A percentile compares a stretch with the other conserved stretches of the same genome.
Conservation (phyloP, 2,797 vertebrate genomes). For the Chloroceryle inda region DNA sequence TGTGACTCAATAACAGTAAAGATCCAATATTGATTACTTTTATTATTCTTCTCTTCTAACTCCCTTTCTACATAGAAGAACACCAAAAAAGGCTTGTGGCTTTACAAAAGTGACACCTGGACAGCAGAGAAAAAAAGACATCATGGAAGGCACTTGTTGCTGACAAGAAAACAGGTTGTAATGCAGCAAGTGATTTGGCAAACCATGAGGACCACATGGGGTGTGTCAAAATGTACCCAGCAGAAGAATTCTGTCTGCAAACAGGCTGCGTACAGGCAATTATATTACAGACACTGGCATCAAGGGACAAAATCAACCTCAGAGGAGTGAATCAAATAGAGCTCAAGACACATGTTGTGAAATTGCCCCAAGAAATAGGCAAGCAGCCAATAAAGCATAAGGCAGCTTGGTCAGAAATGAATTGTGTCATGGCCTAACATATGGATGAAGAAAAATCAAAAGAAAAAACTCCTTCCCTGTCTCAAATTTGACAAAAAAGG, state of each 20-base stretch:
- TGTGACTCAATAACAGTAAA: neutral
- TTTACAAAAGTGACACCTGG: neutral
- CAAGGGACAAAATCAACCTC: conserved; percentile 66
- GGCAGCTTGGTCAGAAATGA: conserved; percentile 54
- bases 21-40: neutral
- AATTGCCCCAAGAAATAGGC: conserved; percentile 72
- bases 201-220: conserved; percentile 38
- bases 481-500: neutral
- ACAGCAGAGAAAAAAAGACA: neutral
- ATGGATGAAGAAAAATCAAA: conserved; percentile 6
- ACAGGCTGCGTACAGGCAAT: conserved; percentile 36
- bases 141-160: conserved; percentile 21
- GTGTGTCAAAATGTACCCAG: conserved; percentile 65
- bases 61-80: neutral
- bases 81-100: neutral
- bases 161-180: conserved; percentile 42
- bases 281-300: conserved; percentile 56
- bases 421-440: conserved; percentile 23
- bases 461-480: neutral
- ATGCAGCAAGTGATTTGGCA: conserved; percentile 67
- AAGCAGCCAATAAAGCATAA: conserved; percentile 71
- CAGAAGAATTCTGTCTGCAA: conserved; percentile 65
- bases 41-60: neutral
- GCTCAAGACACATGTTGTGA: conserved; percentile 62
- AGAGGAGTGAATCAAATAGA: conserved; percentile 70